phyloP scores from a whole-genome alignment of 2,113 vertebrate genomes.

The Sorex fumeus region DNA sequence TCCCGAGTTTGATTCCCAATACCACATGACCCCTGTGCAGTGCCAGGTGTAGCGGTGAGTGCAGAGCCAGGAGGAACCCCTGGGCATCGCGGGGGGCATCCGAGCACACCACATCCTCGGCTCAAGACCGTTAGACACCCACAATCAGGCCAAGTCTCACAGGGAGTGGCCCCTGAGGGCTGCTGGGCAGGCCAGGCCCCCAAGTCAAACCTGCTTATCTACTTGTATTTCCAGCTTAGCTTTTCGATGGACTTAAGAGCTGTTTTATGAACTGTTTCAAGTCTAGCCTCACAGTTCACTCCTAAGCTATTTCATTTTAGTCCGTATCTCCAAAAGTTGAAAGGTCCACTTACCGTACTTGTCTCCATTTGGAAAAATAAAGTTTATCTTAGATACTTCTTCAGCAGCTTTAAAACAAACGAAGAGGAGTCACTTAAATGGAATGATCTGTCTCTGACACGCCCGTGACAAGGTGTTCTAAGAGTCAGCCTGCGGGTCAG shows the following conservation, averaged over 20 bases:
- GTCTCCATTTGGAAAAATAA: slow-evolving; percentile 91
- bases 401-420: slow-evolving; percentile 84
- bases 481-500: neutral
- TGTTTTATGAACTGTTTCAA: slow-evolving; percentile 41
- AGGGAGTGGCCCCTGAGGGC: no score
- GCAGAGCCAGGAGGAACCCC: no score
- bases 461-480: slow-evolving; percentile 30
- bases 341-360: slow-evolving; percentile 89
- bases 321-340: slow-evolving; percentile 23
- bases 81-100: no score
- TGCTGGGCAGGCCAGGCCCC: no score
- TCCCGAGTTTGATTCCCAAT: no score
- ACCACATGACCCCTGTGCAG: no score
- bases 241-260: slow-evolving; percentile 29
- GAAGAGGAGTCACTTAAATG: slow-evolving; percentile 63
- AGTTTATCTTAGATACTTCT: slow-evolving; percentile 82
- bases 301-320: slow-evolving; percentile 61
- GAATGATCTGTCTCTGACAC: slow-evolving; percentile 47
- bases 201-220: neutral
- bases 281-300: neutral
- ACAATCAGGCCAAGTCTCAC: no score
- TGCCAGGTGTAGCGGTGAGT: no score
- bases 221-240: slow-evolving; percentile 28
- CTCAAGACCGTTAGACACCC: no score
- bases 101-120: no score